These are phyloP conservation scores for Tetramorium parvispinum DNA, from an alignment of 1,140 invertebrate genomes.

Conservation along the genomic window DNA sequence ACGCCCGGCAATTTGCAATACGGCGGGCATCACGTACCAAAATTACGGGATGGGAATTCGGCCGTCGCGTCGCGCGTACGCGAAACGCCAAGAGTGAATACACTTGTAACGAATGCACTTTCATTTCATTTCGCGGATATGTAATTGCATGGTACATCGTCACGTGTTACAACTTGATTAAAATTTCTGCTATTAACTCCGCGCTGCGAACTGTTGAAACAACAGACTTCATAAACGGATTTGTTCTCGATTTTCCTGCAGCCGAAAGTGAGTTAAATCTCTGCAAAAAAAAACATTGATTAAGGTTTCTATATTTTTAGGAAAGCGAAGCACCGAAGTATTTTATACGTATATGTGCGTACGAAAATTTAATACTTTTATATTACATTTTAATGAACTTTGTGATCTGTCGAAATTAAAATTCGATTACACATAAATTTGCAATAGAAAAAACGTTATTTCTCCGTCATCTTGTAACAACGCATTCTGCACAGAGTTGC, in stretches of 20 bases:
- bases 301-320: not conserved
- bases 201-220: constrained; percentile 6
- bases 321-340: not conserved
- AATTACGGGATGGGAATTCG: constrained; percentile 40
- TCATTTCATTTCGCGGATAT: constrained; percentile 44
- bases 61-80: not conserved
- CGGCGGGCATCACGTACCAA: constrained; percentile 1
- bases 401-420: not conserved
- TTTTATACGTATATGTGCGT: not conserved
- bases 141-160: constrained; percentile 17
- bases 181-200: constrained; percentile 46
- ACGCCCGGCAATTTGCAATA: constrained; percentile 34
- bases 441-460: not conserved
- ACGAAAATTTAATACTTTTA: not conserved
- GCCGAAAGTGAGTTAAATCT: not conserved
- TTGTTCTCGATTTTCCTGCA: constrained; percentile 12
- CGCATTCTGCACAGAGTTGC: not conserved
- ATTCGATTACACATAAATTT: not conserved
- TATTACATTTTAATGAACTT: not conserved
- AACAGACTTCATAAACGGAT: constrained; percentile 16
- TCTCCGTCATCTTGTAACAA: not conserved
- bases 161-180: constrained; percentile 41
- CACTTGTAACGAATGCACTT: constrained; percentile 46
- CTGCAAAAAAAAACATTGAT: not conserved
- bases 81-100: constrained; percentile 35